Conservation (phyloP, 2,888 invertebrate species). For the Rhagonycha lutea region DNA sequence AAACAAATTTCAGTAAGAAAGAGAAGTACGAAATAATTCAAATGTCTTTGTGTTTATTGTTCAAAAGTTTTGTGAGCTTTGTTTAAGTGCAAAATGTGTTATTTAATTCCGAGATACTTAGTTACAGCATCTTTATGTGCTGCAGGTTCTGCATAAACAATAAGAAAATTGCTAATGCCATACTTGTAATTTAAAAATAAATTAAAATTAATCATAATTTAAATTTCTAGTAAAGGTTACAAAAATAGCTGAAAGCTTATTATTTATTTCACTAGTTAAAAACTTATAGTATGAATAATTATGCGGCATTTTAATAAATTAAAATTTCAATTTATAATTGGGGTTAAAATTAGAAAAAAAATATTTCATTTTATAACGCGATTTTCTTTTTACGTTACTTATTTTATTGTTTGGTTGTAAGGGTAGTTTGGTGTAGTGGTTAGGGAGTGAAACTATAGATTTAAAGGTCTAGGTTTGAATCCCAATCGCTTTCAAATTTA, state of each 20-base stretch:
- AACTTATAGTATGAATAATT: too few relatives aligned
- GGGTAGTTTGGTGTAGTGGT: too few relatives aligned
- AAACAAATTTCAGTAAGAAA: conserved; percentile 35
- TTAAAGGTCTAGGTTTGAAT: too few relatives aligned
- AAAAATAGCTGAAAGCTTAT: too few relatives aligned
- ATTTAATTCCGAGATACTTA: conserved; percentile 28
- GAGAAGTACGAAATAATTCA: conserved; percentile 39
- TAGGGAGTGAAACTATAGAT: too few relatives aligned
- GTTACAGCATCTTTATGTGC: conserved; percentile 13
- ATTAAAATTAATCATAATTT: background rate
- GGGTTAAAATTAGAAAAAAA: background rate
- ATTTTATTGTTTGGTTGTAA: background rate
- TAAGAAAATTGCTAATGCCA: background rate
- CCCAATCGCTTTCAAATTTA: too few relatives aligned
- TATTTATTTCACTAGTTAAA: too few relatives aligned
- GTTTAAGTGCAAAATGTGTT: conserved; percentile 37
- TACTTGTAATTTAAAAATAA: background rate
- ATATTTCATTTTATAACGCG: background rate
- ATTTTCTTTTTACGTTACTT: background rate
- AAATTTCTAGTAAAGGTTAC: too few relatives aligned
- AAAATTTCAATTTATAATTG: background rate
- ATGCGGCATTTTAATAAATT: too few relatives aligned
- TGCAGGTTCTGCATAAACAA: background rate
- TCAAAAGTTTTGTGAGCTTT: conserved; percentile 32
- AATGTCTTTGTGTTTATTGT: conserved; percentile 36